These are phyloP conservation scores for Rostratula benghalensis DNA, from an alignment of 2,113 vertebrate genomes.

Conservation along the genomic window DNA sequence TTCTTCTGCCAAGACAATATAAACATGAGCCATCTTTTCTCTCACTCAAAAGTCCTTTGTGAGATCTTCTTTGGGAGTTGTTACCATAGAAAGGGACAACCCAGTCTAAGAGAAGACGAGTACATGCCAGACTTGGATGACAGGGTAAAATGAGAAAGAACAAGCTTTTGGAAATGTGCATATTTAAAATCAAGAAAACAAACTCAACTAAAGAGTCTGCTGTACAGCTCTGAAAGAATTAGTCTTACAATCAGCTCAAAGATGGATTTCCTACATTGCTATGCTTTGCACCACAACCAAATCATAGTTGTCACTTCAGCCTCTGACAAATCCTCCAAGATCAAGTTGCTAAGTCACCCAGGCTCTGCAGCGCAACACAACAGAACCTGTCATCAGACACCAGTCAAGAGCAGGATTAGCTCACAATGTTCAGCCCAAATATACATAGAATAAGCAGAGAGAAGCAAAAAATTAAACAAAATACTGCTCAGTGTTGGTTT, in stretches of 20 bases:
- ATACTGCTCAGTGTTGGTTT: neutral
- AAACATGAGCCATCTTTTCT: neutral
- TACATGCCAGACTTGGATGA: rapidly evolving
- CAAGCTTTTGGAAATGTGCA: neutral
- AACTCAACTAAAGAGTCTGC: neutral
- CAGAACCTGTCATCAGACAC: conserved; percentile 2
- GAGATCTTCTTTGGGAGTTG: neutral
- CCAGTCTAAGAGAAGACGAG: neutral
- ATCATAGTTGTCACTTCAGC: neutral
- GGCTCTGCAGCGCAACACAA: neutral
- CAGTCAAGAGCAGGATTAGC: neutral
- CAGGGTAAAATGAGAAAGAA: neutral
- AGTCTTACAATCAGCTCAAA: neutral
- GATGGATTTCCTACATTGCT: neutral
- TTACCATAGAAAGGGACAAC: neutral
- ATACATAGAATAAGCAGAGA: neutral
- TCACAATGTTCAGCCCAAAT: neutral
- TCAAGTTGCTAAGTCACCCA: conserved; percentile 28
- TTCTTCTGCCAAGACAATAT: neutral
- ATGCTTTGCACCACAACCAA: neutral
- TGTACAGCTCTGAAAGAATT: neutral
- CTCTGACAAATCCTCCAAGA: conserved; percentile 33
- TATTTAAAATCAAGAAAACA: neutral
- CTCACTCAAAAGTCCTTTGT: neutral
- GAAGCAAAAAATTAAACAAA: neutral